phyloP scores from a whole-genome alignment of 1,140 invertebrate genomes.

The Nasonia giraulti region DNA sequence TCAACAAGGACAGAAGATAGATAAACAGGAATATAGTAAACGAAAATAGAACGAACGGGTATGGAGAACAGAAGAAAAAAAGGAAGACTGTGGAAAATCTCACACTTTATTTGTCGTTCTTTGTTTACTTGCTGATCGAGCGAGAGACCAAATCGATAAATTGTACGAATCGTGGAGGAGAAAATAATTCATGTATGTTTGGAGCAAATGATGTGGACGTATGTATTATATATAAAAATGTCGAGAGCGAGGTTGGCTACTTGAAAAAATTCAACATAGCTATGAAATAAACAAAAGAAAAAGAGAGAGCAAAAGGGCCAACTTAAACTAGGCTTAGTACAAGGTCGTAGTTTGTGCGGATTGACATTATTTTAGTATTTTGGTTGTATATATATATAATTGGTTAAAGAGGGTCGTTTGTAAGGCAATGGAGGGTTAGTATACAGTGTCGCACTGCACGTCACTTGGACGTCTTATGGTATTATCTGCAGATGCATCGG shows the following conservation, averaged over 20 bases:
- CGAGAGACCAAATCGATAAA: slow-evolving; percentile 7
- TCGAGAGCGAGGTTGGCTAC: background rate
- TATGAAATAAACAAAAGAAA: slow-evolving; percentile 22
- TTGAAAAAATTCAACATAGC: background rate
- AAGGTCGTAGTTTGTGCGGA: background rate
- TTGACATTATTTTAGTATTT: background rate
- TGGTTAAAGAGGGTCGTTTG: background rate
- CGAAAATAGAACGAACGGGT: background rate
- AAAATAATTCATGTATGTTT: background rate
- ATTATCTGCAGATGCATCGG: too few species aligned
- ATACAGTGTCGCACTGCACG: background rate
- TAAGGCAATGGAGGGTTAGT: background rate
- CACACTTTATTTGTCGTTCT: slow-evolving; percentile 13
- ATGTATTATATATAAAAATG: background rate
- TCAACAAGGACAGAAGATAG: background rate
- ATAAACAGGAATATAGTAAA: background rate
- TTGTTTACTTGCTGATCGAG: background rate
- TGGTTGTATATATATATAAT: background rate
- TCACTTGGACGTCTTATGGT: background rate
- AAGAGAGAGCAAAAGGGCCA: background rate
- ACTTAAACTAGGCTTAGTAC: too few species aligned
- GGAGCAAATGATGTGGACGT: background rate
- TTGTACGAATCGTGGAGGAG: background rate
- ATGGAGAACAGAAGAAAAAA: background rate
- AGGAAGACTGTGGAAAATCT: background rate